Evolutionary conservation across 1,140 invertebrate genomes (phyloP).

Genomic region (Drosophila carrolli): DNA sequence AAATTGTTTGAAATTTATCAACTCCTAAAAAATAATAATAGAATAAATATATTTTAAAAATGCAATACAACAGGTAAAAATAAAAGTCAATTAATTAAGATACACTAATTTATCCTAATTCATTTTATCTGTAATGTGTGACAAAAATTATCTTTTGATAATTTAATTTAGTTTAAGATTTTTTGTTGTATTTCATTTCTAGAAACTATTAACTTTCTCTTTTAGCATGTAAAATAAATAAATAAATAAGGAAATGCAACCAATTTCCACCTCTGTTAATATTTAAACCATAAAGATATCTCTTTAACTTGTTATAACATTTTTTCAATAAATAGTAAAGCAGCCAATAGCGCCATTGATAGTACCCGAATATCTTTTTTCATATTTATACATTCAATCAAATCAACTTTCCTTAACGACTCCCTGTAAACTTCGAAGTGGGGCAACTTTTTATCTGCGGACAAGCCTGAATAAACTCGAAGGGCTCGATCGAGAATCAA

Average conservation of each 20-base stretch:
- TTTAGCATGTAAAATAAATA: not conserved
- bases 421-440: slow-evolving; percentile 10
- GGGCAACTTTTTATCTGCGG: slow-evolving; percentile 25
- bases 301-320: not conserved
- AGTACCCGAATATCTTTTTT: slow-evolving; percentile 1
- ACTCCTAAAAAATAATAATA: no score
- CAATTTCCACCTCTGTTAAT: not conserved
- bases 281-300: not conserved
- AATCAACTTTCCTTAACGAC: slow-evolving; percentile 16
- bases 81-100: no score
- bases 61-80: no score
- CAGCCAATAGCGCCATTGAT: not conserved
- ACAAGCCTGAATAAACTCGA: slow-evolving; percentile 30
- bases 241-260: not conserved
- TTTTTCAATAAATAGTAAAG: slow-evolving; percentile 7
- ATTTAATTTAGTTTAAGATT: no score
- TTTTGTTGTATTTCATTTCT: no score
- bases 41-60: no score
- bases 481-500: slow-evolving; percentile 60
- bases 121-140: no score
- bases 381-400: slow-evolving; percentile 15
- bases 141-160: no score
- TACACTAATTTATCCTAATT: no score
- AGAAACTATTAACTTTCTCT: no score
- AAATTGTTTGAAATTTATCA: no score